phyloP scores from a whole-genome alignment of 1,140 invertebrate genomes.

The Cydia splendana region DNA sequence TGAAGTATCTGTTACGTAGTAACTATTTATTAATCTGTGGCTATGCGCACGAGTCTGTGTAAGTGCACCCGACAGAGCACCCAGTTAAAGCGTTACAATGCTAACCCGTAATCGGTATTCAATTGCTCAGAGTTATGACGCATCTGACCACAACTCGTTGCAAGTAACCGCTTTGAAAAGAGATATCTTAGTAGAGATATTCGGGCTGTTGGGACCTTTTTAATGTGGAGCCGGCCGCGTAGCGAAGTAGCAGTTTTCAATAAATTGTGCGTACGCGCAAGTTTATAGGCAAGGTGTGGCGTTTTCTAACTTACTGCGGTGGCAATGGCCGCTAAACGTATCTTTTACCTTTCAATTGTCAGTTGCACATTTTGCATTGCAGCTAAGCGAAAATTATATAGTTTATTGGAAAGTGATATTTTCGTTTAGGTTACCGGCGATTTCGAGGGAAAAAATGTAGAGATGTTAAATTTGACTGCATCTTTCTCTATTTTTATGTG shows the following conservation, averaged over 20 bases:
- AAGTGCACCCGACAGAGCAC: background rate
- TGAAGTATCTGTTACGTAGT: too few species aligned
- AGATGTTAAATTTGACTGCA: too few species aligned
- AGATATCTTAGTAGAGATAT: background rate
- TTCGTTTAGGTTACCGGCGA: too few species aligned
- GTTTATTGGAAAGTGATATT: background rate
- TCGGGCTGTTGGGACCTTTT: background rate
- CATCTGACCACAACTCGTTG: slow-evolving; percentile 2
- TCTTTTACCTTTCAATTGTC: background rate
- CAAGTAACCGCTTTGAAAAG: background rate
- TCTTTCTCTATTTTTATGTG: too few species aligned
- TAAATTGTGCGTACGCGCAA: slow-evolving; percentile 13
- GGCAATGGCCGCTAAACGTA: slow-evolving; percentile 1
- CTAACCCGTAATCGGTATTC: slow-evolving; percentile 14
- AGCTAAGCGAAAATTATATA: background rate
- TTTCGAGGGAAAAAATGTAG: background rate
- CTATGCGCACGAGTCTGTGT: background rate
- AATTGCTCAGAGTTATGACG: slow-evolving; percentile 18
- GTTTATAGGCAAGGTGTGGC: background rate
- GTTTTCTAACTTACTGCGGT: slow-evolving; percentile 4
- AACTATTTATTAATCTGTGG: too few species aligned
- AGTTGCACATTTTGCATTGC: background rate
- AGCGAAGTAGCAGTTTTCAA: slow-evolving; percentile 13
- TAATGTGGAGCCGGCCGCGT: background rate
- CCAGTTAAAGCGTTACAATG: slow-evolving; percentile 14